Conservation (phyloP, 2,888 invertebrate genomes). For the Lithophane semibrunnea region DNA sequence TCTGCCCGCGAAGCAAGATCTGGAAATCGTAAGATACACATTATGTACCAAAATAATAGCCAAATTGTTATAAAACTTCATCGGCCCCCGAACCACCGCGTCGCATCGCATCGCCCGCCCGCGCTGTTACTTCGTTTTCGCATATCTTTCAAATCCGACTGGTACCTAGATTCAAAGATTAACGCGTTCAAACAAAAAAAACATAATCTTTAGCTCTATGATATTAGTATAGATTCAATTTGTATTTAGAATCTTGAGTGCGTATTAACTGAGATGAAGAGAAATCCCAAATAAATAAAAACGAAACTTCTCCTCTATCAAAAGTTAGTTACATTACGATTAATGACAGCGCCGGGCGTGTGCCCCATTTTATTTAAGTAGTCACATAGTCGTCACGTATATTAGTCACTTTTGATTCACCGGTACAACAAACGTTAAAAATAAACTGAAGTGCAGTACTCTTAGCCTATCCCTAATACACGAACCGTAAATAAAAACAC, state of each 20-base stretch:
- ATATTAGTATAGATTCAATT: neutral
- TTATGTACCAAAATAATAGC: too few relatives aligned
- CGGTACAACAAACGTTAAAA: conserved; percentile 19
- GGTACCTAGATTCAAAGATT: too few relatives aligned
- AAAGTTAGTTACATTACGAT: neutral
- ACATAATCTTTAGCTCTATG: too few relatives aligned
- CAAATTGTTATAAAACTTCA: too few relatives aligned
- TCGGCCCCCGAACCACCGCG: too few relatives aligned
- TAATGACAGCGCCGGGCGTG: neutral
- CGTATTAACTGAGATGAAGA: neutral
- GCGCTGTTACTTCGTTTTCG: too few relatives aligned
- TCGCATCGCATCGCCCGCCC: too few relatives aligned
- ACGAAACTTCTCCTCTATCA: neutral
- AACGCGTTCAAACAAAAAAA: too few relatives aligned
- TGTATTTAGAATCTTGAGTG: neutral
- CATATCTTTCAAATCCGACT: too few relatives aligned
- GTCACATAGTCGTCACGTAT: too few relatives aligned
- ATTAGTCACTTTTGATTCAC: conserved; percentile 10
- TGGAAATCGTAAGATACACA: too few relatives aligned
- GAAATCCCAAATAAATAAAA: neutral
- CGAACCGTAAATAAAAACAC: conserved; percentile 34
- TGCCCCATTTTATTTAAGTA: neutral
- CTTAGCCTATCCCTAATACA: conserved; percentile 7
- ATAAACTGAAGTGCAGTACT: conserved; percentile 15
- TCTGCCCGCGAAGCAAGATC: too few relatives aligned